Conservation (phyloP, 2,888 invertebrate species). For the Euclidia mi region DNA sequence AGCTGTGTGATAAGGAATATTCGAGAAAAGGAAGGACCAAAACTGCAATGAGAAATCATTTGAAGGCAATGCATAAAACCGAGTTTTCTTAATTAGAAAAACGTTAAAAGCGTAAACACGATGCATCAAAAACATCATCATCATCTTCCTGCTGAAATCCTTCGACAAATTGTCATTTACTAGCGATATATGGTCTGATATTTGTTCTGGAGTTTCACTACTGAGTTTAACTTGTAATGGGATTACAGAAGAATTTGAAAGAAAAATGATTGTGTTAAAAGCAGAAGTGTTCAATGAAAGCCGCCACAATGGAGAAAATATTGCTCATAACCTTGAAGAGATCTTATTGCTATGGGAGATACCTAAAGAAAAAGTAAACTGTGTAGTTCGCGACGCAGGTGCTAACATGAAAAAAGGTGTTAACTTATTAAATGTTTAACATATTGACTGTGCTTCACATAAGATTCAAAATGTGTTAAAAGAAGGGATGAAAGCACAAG, state of each 20-base stretch:
- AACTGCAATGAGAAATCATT: not conserved
- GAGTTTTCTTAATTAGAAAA: no score
- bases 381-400: slow-evolving; percentile 39
- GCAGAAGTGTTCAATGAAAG: slow-evolving; percentile 12
- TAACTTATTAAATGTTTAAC: slow-evolving; percentile 25
- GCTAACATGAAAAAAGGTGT: slow-evolving; percentile 44
- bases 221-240: slow-evolving; percentile 31
- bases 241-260: slow-evolving; percentile 17
- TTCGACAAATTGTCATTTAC: slow-evolving; percentile 43
- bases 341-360: slow-evolving; percentile 35
- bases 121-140: no score
- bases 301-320: slow-evolving; percentile 19
- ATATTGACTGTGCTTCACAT: slow-evolving; percentile 27
- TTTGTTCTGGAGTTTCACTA: slow-evolving; percentile 30
- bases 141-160: no score
- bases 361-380: slow-evolving; percentile 36
- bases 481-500: slow-evolving; percentile 25
- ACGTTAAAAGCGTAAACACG: no score
- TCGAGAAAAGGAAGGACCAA: not conserved
- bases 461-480: slow-evolving; percentile 27
- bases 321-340: slow-evolving; percentile 32
- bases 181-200: slow-evolving; percentile 35
- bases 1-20: slow-evolving; percentile 2
- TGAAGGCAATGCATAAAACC: no score
- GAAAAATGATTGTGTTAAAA: slow-evolving; percentile 10